Base-by-base conservation (phyloP, 2,797 vertebrate genomes). In the Notolepis coatsorum region DNA sequence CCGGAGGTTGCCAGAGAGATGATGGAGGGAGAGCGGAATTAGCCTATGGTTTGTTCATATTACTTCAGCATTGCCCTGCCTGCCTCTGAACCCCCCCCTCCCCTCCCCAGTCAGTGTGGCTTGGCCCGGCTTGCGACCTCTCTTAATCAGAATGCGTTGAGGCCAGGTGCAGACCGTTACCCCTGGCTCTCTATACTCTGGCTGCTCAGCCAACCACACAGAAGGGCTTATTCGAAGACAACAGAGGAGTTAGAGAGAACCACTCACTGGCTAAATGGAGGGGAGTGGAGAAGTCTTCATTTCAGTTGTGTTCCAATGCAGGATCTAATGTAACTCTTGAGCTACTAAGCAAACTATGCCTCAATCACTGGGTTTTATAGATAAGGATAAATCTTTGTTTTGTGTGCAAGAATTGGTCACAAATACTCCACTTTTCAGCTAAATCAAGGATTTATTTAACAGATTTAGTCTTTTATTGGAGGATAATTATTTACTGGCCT, bases 31-130 rank as follows among this genome's bases (percentile, higher is more conserved):
- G 65, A 77, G 81, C 84, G 89, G 82, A 88, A 87, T 84, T 85
- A 91, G 79, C 77, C 85, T 89, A n/a, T n/a, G 82, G 64, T 88
- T 89, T 85, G 85, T 85, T 88, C 80, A 85, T 86, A 90, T 83
- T 54, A 51, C 77, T 72, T 70, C 85, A 82, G 74, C 76, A 72
- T 75, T 76, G 76, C 59, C 47, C 77, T 63, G 49, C 43, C 51
- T 73, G 73, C 66, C 57, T 43, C 57, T 53, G 75, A n/a, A n/a
- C n/a, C n/a, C n/a, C n/a, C n/a, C 31, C 33, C 61, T 79, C 73
- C 70, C 67, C 78, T 88, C n/a, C n/a, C n/a, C n/a, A n/a, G n/a
- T n/a, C n/a, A 81, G 67, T 67, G 65, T 87, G 81, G 71, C 52
- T 80, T 61, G 81, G 64, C 50, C 79, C 88, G 84, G 84, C 86